phyloP scores from a whole-genome alignment of 2,113 vertebrate species.

The Microcebus jonahi region DNA sequence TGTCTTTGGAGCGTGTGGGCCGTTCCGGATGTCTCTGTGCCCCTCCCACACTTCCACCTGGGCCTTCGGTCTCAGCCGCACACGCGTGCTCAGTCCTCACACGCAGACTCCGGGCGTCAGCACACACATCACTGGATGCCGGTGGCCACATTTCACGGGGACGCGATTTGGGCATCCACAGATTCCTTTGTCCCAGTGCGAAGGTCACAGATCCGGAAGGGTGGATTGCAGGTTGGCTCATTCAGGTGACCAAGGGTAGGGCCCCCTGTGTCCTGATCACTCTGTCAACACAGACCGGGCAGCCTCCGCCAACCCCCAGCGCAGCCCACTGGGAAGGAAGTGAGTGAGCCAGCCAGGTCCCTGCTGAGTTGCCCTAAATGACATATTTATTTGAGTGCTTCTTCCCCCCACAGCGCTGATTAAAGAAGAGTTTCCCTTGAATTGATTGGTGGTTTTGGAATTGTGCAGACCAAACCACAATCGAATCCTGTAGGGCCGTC shows the following conservation, averaged over 20 bases:
- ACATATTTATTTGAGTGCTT: background rate
- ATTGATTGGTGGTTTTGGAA: conserved; percentile 19
- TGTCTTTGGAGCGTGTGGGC: conserved; percentile 19
- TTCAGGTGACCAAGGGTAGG: too few relatives aligned
- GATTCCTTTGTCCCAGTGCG: background rate
- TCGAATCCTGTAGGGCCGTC: background rate
- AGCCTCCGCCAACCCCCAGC: accelerated
- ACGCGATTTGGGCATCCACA: background rate
- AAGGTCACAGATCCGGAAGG: background rate
- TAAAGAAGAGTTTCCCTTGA: background rate
- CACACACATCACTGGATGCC: background rate
- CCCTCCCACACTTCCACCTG: accelerated
- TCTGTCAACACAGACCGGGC: too few relatives aligned
- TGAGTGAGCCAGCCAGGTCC: background rate
- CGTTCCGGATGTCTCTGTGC: background rate
- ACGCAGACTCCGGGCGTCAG: background rate
- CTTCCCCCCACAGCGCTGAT: background rate
- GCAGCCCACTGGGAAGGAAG: background rate
- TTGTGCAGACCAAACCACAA: background rate
- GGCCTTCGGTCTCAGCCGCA: background rate
- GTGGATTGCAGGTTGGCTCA: accelerated
- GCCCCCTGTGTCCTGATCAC: accelerated
- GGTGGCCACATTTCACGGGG: background rate
- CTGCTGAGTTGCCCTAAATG: background rate
- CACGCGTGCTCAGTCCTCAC: background rate